A percentile compares a stretch with the other conserved stretches of the same genome.
Conservation (phyloP, 1,140 invertebrate genomes). For the Papilio aristodemus region DNA sequence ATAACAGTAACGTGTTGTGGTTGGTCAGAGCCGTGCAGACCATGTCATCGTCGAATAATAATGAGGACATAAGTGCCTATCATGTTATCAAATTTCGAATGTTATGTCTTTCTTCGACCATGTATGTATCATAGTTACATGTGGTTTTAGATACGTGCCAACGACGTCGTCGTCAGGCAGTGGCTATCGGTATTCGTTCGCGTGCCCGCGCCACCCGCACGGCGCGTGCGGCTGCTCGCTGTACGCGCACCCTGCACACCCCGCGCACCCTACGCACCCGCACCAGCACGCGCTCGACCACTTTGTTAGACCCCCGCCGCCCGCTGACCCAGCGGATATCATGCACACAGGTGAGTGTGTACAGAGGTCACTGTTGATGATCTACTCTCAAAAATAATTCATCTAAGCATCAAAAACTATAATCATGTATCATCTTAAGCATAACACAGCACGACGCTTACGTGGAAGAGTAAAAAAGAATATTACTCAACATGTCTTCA, state of each 20-base stretch:
- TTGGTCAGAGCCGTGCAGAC: background rate
- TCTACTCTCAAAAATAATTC: background rate
- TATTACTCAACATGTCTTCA: too few relatives aligned
- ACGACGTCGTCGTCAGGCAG: conserved; percentile 27
- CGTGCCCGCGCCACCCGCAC: conserved; percentile 66
- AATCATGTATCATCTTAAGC: too few relatives aligned
- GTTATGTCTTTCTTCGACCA: background rate
- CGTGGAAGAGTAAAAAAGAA: too few relatives aligned
- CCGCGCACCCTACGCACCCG: conserved; percentile 63
- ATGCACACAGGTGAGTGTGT: conserved; percentile 66
- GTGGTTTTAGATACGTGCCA: conserved; percentile 18
- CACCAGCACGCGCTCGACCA: conserved; percentile 65
- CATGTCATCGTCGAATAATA: background rate
- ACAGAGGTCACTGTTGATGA: background rate
- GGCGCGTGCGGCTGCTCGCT: conserved; percentile 64
- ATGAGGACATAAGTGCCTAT: background rate
- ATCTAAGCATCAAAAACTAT: background rate
- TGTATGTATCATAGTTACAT: background rate
- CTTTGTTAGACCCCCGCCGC: conserved; percentile 68
- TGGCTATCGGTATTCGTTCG: conserved; percentile 5
- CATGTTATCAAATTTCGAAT: background rate
- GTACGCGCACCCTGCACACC: too few relatives aligned
- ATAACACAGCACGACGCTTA: too few relatives aligned
- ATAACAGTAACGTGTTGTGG: background rate
- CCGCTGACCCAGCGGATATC: conserved; percentile 72